These are phyloP conservation scores for Troglohyphantes excavatus DNA, from an alignment of 2,888 invertebrate genomes.

Conservation along the genomic window DNA sequence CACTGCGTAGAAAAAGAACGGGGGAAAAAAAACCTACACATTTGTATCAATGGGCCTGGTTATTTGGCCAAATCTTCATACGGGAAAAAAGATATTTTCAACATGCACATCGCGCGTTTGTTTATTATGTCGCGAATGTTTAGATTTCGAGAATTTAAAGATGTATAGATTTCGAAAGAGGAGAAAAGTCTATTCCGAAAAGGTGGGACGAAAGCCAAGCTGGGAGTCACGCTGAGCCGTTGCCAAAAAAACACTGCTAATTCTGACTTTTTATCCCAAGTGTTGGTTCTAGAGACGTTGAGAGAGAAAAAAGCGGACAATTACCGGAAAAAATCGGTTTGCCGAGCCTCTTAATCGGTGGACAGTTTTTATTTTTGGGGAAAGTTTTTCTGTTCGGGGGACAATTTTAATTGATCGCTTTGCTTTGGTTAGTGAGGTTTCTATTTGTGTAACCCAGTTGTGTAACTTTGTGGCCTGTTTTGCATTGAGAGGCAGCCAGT, in stretches of 20 bases:
- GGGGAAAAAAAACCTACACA: too few relatives aligned
- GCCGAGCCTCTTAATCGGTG: too few relatives aligned
- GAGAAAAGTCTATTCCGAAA: background rate
- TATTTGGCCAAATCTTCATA: background rate
- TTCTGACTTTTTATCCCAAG: background rate
- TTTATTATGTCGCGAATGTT: background rate
- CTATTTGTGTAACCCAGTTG: background rate
- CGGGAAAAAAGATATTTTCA: background rate
- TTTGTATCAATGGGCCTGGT: background rate
- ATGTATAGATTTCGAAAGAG: background rate
- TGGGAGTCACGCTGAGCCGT: background rate
- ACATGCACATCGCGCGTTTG: background rate
- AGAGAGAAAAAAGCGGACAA: slow-evolving; percentile 8
- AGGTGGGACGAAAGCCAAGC: background rate
- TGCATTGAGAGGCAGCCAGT: too few relatives aligned
- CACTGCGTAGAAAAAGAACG: too few relatives aligned
- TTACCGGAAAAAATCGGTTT: slow-evolving; percentile 33
- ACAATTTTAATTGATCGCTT: background rate
- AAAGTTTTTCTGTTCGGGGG: too few relatives aligned
- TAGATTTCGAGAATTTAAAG: background rate
- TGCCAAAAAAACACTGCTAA: slow-evolving; percentile 24
- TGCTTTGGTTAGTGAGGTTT: background rate
- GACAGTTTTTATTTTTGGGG: too few relatives aligned
- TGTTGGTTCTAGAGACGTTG: background rate
- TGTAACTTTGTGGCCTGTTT: too few relatives aligned